Base-by-base conservation (phyloP, 2,888 invertebrate genomes). In the Tolmerus cingulatus region DNA sequence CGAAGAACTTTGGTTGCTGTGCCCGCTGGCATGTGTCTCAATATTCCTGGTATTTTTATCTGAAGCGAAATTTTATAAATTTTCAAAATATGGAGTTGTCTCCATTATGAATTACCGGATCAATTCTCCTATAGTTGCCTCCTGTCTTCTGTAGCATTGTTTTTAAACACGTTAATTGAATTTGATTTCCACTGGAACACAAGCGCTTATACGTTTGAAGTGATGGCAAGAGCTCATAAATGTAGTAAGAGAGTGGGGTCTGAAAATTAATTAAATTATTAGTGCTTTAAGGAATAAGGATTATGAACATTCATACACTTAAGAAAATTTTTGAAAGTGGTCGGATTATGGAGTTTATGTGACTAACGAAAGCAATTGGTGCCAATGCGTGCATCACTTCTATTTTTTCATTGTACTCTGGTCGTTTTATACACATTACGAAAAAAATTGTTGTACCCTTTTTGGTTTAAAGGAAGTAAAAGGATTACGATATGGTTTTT, bases 351-450 rank as follows among this genome's bases (percentile, higher is more conserved):
- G 88, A 90, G 90, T 9, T 93, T 93, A 79, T 77, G 16, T 77
- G 77, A 40, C 37, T 16, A n/a, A 34, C 2, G 37, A 77, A 94
- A 0, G 93, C 93, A 0, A 94, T 93, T 0, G 95, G 95, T 0
- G 94, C 94, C 43, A 95, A 89, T 0, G 93, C 93, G 84, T 93
- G 92, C 91, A 93, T 93, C 90, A 46, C 91, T 91, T 40, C 40
- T 16, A 95, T 91, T 90, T 94, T 94, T 0, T 90, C 87, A 89
- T 94, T 94, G 89, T 94, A 94, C 40, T 93, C 92, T 0, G 94
- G 93, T 9, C 91, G 91, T 74, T 90, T 90, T 1, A 93, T 92
- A 85, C 92, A 90, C 90, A 93, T 90, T 19, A 93, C 93, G 87
- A 92, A 93, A 66, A 92, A 90, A 0, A 90, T 88, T 0, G 94